Evolutionary conservation across 1,140 invertebrate genomes (phyloP), one percentile per base, ranked within the genome.

Genomic region (Papilio dardanus): DNA sequence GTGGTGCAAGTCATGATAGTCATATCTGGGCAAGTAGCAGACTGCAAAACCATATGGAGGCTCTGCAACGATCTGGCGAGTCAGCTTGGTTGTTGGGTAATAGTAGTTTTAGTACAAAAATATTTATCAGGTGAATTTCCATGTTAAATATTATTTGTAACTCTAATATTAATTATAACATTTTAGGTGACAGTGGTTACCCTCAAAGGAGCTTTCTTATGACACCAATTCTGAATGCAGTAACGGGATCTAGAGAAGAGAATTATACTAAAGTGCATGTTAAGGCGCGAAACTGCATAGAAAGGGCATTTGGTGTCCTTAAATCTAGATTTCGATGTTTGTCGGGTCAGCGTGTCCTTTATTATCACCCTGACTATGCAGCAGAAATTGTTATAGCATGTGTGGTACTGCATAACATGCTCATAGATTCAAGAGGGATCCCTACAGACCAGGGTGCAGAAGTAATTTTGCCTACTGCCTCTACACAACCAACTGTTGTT

Each of bases 141-240:
- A 58, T 24, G 19, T 58, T 58, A 28, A 58, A 24, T 58, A 58
- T 58, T 58, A 58, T 58, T 58, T 58, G 54, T 58, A 58, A 24
- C 19, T 58, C 21, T 58, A 58, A 58, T 58, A 58, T 58, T 58
- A 58, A 19, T 58, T 58, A 21, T 58, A 58, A 58, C 42, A 54
- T 14, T 54, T 75, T 35, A 69, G 83, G 83, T 40, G 80, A 83
- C 75, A 82, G 81, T 71, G 79, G 76, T 16, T 84, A 84, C 37
- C 76, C 78, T 37, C 71, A 71, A 31, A 46, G 75, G 33, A 74
- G 75, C 7, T 85, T 78, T 77, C 35, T 81, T 2, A 74, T 85
- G 65, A 77, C 77, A 21, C 80, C 82, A 7, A 68, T 79, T 3
- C n/a, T 77, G n/a, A 65, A 79, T 78, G 77, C 79, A 28, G 67